Conservation (phyloP, 2,797 vertebrate genomes). For the Tolypeutes matacus region DNA sequence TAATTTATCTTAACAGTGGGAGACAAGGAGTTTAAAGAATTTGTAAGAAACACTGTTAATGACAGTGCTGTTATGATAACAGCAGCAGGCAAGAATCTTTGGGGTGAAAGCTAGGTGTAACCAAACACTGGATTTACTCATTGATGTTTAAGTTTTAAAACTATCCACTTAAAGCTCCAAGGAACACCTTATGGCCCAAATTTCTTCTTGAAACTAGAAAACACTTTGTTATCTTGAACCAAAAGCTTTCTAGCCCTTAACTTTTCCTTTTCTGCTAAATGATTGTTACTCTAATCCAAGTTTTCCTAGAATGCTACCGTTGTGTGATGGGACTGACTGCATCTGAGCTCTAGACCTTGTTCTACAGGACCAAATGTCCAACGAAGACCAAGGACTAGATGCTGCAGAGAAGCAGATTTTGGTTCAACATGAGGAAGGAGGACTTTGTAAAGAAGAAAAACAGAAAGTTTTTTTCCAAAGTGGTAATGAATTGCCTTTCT, state of each 20-base stretch:
- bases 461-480: neutral
- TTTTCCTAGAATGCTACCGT: neutral
- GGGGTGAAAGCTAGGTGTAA: neutral
- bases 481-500: neutral
- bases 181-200: slow-evolving; percentile 44
- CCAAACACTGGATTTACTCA: slow-evolving; percentile 21
- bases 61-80: neutral
- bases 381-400: neutral
- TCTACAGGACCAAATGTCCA: neutral
- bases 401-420: neutral
- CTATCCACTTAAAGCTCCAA: neutral
- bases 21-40: slow-evolving; percentile 20
- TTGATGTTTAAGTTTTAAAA: slow-evolving; percentile 37
- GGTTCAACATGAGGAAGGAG: neutral
- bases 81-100: neutral
- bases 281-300: neutral
- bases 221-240: neutral
- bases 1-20: neutral
- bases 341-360: neutral
- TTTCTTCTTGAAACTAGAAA: slow-evolving; percentile 7
- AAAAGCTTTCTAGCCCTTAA: neutral
- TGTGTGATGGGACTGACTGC: neutral
- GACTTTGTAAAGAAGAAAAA: neutral
- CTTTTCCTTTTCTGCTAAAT: neutral
- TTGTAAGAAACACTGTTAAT: neutral